These are phyloP conservation scores for Actenoides lindsayi DNA, from an alignment of 2,113 vertebrate species.

Conservation along the genomic window DNA sequence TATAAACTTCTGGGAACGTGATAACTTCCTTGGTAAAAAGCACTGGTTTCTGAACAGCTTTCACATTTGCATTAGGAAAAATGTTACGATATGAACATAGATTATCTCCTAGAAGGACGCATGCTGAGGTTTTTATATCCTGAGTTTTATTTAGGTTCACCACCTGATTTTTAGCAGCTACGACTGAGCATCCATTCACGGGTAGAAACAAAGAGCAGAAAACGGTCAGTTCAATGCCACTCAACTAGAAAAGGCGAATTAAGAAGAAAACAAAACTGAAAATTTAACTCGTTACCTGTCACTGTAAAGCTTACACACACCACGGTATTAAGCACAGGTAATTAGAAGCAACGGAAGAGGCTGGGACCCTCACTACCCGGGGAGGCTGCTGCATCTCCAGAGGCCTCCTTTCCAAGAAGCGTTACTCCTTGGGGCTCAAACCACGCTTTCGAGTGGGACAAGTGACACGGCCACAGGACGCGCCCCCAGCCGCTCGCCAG, in stretches of 20 bases:
- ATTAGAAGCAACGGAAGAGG: not conserved
- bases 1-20: not conserved
- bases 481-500: not conserved
- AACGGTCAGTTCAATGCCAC: not conserved
- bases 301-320: not conserved
- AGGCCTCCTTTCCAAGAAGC: not conserved
- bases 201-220: not conserved
- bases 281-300: not conserved
- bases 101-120: not conserved
- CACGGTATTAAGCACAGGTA: not conserved
- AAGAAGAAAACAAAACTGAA: not conserved
- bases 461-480: not conserved
- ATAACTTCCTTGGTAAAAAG: not conserved
- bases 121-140: not conserved
- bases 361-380: not conserved
- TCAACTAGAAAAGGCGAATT: not conserved
- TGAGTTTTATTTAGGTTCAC: not conserved
- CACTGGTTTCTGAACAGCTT: not conserved
- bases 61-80: not conserved
- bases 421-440: not conserved
- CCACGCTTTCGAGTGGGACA: not conserved
- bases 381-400: not conserved
- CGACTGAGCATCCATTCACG: not conserved
- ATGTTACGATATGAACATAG: not conserved
- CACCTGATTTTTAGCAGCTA: not conserved